Evolutionary conservation across 2,888 invertebrate genomes (phyloP).

Genomic region (Agrotis puta): DNA sequence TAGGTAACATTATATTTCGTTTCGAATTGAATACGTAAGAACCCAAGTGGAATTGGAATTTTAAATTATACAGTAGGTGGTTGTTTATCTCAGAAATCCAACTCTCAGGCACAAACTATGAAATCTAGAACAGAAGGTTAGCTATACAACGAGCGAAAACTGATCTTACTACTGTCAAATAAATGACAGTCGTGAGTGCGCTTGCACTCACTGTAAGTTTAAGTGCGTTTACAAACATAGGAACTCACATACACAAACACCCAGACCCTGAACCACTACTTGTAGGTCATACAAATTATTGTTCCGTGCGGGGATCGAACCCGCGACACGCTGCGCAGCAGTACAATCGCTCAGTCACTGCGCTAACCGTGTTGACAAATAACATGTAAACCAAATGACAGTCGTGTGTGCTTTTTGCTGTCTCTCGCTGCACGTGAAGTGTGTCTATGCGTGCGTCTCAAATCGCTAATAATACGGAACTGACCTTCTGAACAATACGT

Average conservation of each 20-base stretch:
- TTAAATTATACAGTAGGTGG: constrained; percentile 27
- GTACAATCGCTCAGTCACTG: no score
- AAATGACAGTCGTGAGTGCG: no score
- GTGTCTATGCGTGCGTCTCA: background rate
- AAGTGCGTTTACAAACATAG: no score
- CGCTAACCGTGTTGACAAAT: no score
- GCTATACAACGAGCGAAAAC: no score
- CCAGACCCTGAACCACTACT: no score
- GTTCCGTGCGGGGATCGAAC: no score
- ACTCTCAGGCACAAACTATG: constrained; percentile 14
- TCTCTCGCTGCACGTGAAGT: background rate
- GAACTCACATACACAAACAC: no score
- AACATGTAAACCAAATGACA: background rate
- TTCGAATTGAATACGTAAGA: constrained; percentile 32
- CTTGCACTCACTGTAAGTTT: no score
- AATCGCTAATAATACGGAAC: background rate
- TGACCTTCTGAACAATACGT: background rate
- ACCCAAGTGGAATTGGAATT: constrained; percentile 34
- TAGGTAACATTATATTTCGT: constrained; percentile 23
- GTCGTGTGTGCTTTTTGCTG: background rate
- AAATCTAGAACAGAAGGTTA: background rate
- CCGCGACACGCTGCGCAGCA: no score
- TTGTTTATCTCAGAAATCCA: constrained; percentile 39
- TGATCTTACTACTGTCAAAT: no score
- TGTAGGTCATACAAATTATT: no score